Evolutionary conservation across 2,888 invertebrate species (phyloP).

Genomic region (Aradus depressus): DNA sequence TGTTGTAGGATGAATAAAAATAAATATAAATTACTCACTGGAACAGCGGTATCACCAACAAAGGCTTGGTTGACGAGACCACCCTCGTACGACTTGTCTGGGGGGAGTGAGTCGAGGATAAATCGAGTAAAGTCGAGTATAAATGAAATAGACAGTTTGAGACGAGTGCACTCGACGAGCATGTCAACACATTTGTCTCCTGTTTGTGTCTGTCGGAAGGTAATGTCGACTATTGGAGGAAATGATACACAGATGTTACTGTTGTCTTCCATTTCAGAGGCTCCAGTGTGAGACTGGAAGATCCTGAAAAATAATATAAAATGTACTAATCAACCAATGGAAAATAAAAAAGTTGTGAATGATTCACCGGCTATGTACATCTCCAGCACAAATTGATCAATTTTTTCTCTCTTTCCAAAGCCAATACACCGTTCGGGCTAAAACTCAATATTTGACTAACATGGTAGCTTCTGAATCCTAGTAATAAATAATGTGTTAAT

Average conservation of each 20-base stretch:
- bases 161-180: slow-evolving; percentile 56
- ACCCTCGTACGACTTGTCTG: slow-evolving; percentile 49
- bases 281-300: slow-evolving; percentile 52
- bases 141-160: slow-evolving; percentile 65
- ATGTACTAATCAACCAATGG: too few relatives aligned
- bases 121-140: slow-evolving; percentile 48
- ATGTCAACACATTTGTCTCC: slow-evolving; percentile 55
- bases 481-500: too few relatives aligned
- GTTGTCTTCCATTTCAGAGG: slow-evolving; percentile 41
- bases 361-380: too few relatives aligned
- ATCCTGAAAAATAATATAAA: slow-evolving; percentile 46
- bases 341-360: too few relatives aligned
- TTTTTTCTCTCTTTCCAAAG: too few relatives aligned
- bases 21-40: slow-evolving; percentile 2
- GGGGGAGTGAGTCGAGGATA: slow-evolving; percentile 50
- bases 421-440: too few relatives aligned
- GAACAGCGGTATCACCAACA: slow-evolving; percentile 44
- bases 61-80: slow-evolving; percentile 63
- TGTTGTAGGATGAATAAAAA: not conserved
- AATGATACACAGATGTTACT: slow-evolving; percentile 47
- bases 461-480: too few relatives aligned
- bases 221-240: slow-evolving; percentile 60
- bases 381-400: too few relatives aligned
- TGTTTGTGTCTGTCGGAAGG: slow-evolving; percentile 50
- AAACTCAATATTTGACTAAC: too few relatives aligned